Base-by-base conservation (phyloP, 2,888 invertebrate genomes). In the Ferdinandea cuprea region DNA sequence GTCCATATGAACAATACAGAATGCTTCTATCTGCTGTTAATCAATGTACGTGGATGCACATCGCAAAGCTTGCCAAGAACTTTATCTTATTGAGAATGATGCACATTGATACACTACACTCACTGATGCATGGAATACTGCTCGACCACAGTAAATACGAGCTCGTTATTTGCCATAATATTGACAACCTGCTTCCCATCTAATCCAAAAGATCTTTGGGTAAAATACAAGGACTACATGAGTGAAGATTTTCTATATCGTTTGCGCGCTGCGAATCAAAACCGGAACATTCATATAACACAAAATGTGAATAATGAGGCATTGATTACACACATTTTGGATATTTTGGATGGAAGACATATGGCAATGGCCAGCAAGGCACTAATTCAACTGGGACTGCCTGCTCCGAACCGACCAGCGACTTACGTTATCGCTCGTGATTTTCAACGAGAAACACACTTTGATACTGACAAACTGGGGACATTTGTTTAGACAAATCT, bases 1-100 rank as follows among this genome's bases (percentile, higher is more conserved):
- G 88, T 89, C 28, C 88, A 89, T 87, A 88, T 88, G 19, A 89
- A 85, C 73, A 86, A 88, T 46, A 85, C 84, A 58, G 87, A 89
- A 73, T 89, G 87, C 86, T 86, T 89, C 56, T 87, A 88, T 13
- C 54, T 89, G 72, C 84, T 88, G 44, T 61, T 90, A 77, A 85
- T 88, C 46, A 87, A 88, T 86, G 69, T 65, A 54, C 65, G 68
- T 74, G 73, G 74, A 37, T 25, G 88, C 89, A 71, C 91, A 87
- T 86, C 83, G 88, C 56, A 88, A 86, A 65, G 89, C 90, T 19
- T 89, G 89, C 86, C 85, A 87, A 85, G 73, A 66, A 28, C 86
- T 88, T 30, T 63, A 86, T 63, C 87, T 90, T 37, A 46, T 68
- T 4, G 77, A 83, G 56, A 32, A 63, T 32, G 65, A 69, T 59